Conservation (phyloP, 2,113 vertebrate species). For the Hydrochoerus hydrochaeris region DNA sequence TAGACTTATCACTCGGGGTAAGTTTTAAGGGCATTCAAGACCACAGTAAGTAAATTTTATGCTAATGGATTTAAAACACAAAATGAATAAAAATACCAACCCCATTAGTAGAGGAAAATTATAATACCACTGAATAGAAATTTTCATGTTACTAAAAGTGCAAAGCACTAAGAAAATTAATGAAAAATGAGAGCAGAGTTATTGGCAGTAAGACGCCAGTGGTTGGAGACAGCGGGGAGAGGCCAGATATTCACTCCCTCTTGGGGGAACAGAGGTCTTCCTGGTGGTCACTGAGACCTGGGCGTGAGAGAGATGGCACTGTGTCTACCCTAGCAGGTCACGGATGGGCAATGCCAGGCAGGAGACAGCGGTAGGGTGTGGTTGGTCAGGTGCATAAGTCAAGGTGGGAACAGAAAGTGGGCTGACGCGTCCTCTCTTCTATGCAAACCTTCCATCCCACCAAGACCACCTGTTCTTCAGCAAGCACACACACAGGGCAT, state of each 20-base stretch:
- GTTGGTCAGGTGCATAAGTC: background rate
- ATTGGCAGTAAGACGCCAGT: background rate
- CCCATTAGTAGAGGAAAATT: conserved; percentile 62
- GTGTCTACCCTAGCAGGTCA: background rate
- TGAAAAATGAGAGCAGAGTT: conserved; percentile 17
- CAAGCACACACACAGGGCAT: background rate
- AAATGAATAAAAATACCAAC: conserved; percentile 74
- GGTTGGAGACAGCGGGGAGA: background rate
- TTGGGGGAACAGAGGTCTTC: background rate
- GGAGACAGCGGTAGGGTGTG: background rate
- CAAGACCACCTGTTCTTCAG: background rate
- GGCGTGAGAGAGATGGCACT: background rate
- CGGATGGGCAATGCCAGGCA: background rate
- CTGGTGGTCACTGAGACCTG: background rate
- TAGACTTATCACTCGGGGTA: conserved; percentile 27
- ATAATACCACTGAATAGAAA: conserved; percentile 51
- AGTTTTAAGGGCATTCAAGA: conserved; percentile 75
- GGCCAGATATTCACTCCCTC: background rate
- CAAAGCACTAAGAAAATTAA: conserved; percentile 51
- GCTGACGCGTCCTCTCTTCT: background rate
- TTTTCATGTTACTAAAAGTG: conserved; percentile 52
- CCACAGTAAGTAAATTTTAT: conserved; percentile 67
- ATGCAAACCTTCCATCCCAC: background rate
- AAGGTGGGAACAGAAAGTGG: background rate
- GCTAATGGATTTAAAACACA: conserved; percentile 71